phyloP scores from a whole-genome alignment of 2,113 vertebrate genomes.

The Scomber colias region DNA sequence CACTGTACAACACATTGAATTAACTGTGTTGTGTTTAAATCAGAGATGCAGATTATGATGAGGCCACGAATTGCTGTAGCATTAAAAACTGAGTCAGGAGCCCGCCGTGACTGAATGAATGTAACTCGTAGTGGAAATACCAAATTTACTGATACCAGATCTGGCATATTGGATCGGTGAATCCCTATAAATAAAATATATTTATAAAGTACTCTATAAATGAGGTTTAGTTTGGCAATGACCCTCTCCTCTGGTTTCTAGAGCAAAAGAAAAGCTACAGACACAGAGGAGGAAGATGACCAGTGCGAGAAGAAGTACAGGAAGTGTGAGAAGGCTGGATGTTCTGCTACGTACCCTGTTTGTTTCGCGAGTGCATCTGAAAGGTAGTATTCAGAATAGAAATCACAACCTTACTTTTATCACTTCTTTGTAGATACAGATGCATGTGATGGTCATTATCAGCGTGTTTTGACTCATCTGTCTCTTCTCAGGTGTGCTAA shows the following conservation, averaged over 20 bases:
- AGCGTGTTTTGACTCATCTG: not conserved
- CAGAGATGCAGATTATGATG: too few species aligned
- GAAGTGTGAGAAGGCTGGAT: slow-evolving; percentile 98
- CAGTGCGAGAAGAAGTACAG: slow-evolving; percentile 95
- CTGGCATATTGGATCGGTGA: too few species aligned
- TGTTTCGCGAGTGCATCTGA: slow-evolving; percentile 98
- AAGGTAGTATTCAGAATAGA: slow-evolving; percentile 82
- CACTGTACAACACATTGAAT: too few species aligned
- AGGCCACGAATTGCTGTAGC: too few species aligned
- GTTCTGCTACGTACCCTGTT: slow-evolving; percentile 93
- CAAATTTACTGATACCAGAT: too few species aligned
- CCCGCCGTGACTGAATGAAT: too few species aligned
- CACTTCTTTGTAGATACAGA: not conserved
- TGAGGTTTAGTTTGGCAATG: not conserved
- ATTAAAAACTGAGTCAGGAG: too few species aligned
- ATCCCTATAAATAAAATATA: too few species aligned
- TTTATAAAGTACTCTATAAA: not conserved
- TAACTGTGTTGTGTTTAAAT: too few species aligned
- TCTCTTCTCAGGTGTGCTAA: slow-evolving; percentile 91
- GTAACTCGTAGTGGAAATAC: too few species aligned
- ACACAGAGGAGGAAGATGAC: slow-evolving; percentile 93
- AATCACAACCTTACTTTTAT: too few species aligned
- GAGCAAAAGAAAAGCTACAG: slow-evolving; percentile 92
- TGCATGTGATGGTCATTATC: too few species aligned
- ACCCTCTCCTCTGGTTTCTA: slow-evolving; percentile 66